Conservation (phyloP, 2,797 vertebrate species). For the Cyclopterus lumpus region DNA sequence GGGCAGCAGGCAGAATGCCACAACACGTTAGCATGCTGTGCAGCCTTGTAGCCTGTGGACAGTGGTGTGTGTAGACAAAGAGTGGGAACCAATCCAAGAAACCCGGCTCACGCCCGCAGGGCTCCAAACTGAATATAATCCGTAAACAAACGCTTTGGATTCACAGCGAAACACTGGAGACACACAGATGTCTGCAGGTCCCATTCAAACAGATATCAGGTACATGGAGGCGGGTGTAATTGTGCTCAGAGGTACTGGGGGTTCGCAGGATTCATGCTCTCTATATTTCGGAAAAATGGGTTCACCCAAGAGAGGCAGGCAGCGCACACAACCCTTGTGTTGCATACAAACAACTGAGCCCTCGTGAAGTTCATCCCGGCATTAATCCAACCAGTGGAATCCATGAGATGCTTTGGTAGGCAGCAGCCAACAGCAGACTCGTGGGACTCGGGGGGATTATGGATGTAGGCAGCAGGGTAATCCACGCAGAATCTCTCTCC, state of each 20-base stretch:
- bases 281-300: not conserved
- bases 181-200: slow-evolving; percentile 12
- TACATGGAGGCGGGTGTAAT: not conserved
- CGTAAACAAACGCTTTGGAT: slow-evolving; percentile 40
- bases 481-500: slow-evolving; percentile 48
- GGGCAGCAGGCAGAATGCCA: slow-evolving; percentile 67
- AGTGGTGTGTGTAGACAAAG: slow-evolving; percentile 44
- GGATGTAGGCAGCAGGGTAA: slow-evolving; percentile 60
- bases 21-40: slow-evolving; percentile 63
- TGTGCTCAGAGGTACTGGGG: not conserved
- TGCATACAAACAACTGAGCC: slow-evolving; percentile 21
- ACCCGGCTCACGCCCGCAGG: slow-evolving; percentile 33
- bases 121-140: slow-evolving; percentile 23
- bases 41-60: slow-evolving; percentile 62
- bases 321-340: slow-evolving; percentile 10
- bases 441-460: slow-evolving; percentile 60
- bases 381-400: slow-evolving; percentile 46
- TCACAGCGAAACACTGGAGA: slow-evolving; percentile 17
- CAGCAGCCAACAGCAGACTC: slow-evolving; percentile 42
- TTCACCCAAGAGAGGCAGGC: not conserved
- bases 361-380: slow-evolving; percentile 15
- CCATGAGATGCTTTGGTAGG: slow-evolving; percentile 41
- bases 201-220: slow-evolving; percentile 9
- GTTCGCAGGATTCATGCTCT: not conserved
- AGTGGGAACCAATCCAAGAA: slow-evolving; percentile 48